Conservation (phyloP, 2,888 invertebrate species). For the Chloroclysta siterata region DNA sequence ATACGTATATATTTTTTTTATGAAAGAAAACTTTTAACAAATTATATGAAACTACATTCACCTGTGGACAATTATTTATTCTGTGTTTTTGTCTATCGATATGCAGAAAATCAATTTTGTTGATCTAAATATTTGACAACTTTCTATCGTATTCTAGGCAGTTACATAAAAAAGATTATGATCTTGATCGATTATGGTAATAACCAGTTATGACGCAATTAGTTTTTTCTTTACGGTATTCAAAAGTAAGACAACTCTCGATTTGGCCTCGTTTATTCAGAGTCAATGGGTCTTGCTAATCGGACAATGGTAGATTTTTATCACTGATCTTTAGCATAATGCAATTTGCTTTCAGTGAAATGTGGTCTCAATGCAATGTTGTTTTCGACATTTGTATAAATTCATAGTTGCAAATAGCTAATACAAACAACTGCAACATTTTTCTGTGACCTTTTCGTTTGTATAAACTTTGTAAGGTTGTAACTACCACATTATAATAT, state of each 20-base stretch:
- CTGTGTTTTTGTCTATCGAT: slow-evolving; percentile 15
- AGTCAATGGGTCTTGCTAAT: slow-evolving; percentile 58
- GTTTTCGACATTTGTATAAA: not conserved
- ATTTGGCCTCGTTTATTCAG: slow-evolving; percentile 61
- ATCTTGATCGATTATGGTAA: slow-evolving; percentile 80
- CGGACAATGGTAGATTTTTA: slow-evolving; percentile 58
- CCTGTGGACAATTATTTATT: slow-evolving; percentile 9
- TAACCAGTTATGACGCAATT: slow-evolving; percentile 69
- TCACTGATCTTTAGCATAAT: slow-evolving; percentile 52
- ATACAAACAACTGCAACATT: not conserved
- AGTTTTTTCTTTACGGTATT: slow-evolving; percentile 60
- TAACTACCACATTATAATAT: slow-evolving; percentile 11
- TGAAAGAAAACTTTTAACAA: too few relatives aligned
- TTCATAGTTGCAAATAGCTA: not conserved
- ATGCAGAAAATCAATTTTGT: slow-evolving; percentile 43
- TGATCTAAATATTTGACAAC: slow-evolving; percentile 60
- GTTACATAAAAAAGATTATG: slow-evolving; percentile 71
- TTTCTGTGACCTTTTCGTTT: slow-evolving; percentile 4
- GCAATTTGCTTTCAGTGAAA: slow-evolving; percentile 38
- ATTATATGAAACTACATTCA: slow-evolving; percentile 13
- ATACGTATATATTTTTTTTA: too few relatives aligned
- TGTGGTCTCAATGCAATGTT: slow-evolving; percentile 6
- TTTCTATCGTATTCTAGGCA: slow-evolving; percentile 65
- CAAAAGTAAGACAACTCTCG: slow-evolving; percentile 64
- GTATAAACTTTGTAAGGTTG: slow-evolving; percentile 11